Conservation (phyloP, 2,797 vertebrate genomes). For the Steatocranus sp. region DNA sequence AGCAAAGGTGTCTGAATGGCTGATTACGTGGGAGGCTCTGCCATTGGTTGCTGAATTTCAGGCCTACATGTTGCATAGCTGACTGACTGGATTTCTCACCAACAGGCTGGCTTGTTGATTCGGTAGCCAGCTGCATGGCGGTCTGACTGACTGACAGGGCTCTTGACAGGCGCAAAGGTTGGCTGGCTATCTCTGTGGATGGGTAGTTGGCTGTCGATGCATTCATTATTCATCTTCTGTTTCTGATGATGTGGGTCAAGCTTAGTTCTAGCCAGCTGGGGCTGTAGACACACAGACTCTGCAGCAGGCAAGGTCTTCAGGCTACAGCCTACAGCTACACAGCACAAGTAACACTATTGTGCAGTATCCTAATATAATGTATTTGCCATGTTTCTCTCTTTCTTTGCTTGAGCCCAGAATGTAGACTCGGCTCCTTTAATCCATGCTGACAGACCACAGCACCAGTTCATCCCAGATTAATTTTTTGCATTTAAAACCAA, state of each 20-base stretch:
- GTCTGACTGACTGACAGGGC: conserved; percentile 20
- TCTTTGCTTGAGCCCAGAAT: background rate
- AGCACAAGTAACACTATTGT: conserved; percentile 12
- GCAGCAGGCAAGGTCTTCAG: conserved; percentile 29
- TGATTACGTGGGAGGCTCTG: background rate
- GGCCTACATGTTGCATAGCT: background rate
- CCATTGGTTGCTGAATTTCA: conserved; percentile 8
- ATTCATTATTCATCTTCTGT: conserved; percentile 70
- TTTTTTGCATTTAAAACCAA: background rate
- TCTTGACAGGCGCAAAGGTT: conserved; percentile 36
- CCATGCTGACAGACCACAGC: background rate
- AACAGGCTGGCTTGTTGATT: conserved; percentile 9
- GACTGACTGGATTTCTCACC: conserved; percentile 22
- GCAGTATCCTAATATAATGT: conserved; percentile 29
- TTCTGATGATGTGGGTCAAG: conserved; percentile 68
- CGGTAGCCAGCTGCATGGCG: background rate
- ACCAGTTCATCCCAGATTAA: background rate
- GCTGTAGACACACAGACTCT: conserved; percentile 24
- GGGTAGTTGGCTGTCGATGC: conserved; percentile 32
- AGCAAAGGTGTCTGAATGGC: background rate
- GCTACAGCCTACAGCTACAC: conserved; percentile 39
- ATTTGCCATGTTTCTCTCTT: background rate
- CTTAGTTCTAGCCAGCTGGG: conserved; percentile 39
- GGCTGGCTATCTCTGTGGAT: conserved; percentile 24
- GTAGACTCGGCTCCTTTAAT: background rate